Percentiles rank a stretch among this genome's conserved stretches.
These are phyloP conservation scores for Penaeus vannamei DNA, from an alignment of 1,140 invertebrate genomes.

Conservation along the genomic window DNA sequence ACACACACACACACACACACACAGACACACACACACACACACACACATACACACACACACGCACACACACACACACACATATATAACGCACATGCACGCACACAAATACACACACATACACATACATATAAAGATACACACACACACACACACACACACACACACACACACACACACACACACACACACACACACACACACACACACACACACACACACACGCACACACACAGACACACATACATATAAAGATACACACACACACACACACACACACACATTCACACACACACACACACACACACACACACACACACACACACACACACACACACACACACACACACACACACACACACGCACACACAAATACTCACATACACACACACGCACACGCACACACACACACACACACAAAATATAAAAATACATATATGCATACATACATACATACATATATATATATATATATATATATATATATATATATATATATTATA, in stretches of 20 bases:
- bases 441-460: not conserved
- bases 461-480: not conserved
- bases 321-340: not conserved
- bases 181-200: not conserved
- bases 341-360: not conserved
- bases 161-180: not conserved
- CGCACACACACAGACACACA: not conserved
- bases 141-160: not conserved
- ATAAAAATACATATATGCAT: not conserved
- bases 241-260: constrained; percentile 2
- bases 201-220: constrained; percentile 14
- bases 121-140: too few relatives aligned
- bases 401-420: not conserved
- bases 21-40: too few relatives aligned
- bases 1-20: too few relatives aligned
- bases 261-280: not conserved
- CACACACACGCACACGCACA: too few relatives aligned
- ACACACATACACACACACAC: too few relatives aligned
- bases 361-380: constrained; percentile 9
- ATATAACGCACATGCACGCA: too few relatives aligned
- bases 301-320: not conserved
- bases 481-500: constrained; percentile 8
- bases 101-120: too few relatives aligned
- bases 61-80: too few relatives aligned
- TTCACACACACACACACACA: not conserved